Evolutionary conservation across 2,888 invertebrate species (phyloP).

Genomic region (Coleophora deauratella): DNA sequence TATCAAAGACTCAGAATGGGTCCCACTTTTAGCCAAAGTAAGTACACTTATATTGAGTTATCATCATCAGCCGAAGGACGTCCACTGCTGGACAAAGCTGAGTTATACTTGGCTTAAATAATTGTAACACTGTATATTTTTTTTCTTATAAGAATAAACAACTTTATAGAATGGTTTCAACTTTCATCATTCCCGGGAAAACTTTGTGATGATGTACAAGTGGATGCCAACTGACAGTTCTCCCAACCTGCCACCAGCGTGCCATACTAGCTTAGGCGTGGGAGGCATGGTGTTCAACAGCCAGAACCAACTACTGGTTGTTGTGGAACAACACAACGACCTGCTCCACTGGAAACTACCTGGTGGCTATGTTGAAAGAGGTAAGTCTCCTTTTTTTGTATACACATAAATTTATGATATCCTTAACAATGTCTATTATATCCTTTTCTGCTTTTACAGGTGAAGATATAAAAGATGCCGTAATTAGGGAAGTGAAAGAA

Average conservation of each 20-base stretch:
- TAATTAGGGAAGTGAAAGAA: conserved; percentile 89
- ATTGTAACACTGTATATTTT: neutral
- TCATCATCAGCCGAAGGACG: neutral
- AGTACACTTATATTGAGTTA: too few relatives aligned
- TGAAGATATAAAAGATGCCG: conserved; percentile 88
- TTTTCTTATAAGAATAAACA: neutral
- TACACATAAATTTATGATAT: neutral
- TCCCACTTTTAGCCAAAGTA: conserved; percentile 83
- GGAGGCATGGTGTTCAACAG: conserved; percentile 90
- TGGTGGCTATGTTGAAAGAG: conserved; percentile 92
- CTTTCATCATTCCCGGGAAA: conserved; percentile 89
- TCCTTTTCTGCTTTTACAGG: conserved; percentile 58
- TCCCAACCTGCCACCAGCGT: conserved; percentile 82
- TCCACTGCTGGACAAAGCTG: too few relatives aligned
- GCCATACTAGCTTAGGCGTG: conserved; percentile 86
- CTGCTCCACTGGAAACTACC: conserved; percentile 89
- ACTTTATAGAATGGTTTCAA: conserved; percentile 81
- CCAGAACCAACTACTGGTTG: conserved; percentile 83
- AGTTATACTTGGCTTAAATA: neutral
- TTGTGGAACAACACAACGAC: conserved; percentile 80
- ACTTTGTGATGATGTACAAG: conserved; percentile 85
- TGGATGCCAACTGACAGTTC: conserved; percentile 81
- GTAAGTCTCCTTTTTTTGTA: too few relatives aligned
- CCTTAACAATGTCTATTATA: too few relatives aligned
- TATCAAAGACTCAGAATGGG: conserved; percentile 80